Evolutionary conservation across 2,888 invertebrate genomes (phyloP).

Genomic region (Drosophila leonis): DNA sequence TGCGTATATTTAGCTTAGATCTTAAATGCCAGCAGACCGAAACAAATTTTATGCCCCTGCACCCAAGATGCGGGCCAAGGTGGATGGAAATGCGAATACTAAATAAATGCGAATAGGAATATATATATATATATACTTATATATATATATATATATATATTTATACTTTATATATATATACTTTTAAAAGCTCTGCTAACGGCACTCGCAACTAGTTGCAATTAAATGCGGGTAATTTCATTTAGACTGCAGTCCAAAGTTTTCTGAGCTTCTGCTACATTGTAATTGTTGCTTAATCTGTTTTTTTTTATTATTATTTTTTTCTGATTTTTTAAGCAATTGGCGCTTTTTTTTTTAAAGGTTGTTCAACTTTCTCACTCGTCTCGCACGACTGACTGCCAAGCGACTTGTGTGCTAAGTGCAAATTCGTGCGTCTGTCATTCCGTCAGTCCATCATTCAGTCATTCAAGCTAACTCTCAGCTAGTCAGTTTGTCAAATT

Average conservation of each 20-base stretch:
- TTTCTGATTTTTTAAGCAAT: slow-evolving; percentile 39
- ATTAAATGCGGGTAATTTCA: slow-evolving; percentile 65
- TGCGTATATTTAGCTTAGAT: slow-evolving; percentile 42
- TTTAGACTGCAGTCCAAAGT: slow-evolving; percentile 43
- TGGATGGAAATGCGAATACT: slow-evolving; percentile 29
- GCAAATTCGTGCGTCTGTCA: slow-evolving; percentile 40
- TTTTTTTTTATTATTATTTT: not conserved
- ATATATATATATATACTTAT: not conserved
- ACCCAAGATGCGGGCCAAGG: slow-evolving; percentile 11
- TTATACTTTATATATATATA: slow-evolving; percentile 4
- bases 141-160: slow-evolving; percentile 1
- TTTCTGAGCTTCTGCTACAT: slow-evolving; percentile 11
- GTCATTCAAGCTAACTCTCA: slow-evolving; percentile 26
- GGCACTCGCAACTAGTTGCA: slow-evolving; percentile 48
- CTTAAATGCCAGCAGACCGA: slow-evolving; percentile 71
- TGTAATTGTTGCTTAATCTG: slow-evolving; percentile 8
- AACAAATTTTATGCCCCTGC: slow-evolving; percentile 71
- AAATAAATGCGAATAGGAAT: slow-evolving; percentile 4
- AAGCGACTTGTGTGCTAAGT: slow-evolving; percentile 32
- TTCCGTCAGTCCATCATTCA: slow-evolving; percentile 18
- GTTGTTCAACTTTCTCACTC: slow-evolving; percentile 62
- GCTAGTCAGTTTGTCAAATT: slow-evolving; percentile 49
- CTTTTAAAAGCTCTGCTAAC: slow-evolving; percentile 43
- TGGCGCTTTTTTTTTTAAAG: slow-evolving; percentile 52
- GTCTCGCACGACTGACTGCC: slow-evolving; percentile 56